These are phyloP conservation scores for Lutra lutra DNA, from an alignment of 2,797 vertebrate species.

Conservation along the genomic window DNA sequence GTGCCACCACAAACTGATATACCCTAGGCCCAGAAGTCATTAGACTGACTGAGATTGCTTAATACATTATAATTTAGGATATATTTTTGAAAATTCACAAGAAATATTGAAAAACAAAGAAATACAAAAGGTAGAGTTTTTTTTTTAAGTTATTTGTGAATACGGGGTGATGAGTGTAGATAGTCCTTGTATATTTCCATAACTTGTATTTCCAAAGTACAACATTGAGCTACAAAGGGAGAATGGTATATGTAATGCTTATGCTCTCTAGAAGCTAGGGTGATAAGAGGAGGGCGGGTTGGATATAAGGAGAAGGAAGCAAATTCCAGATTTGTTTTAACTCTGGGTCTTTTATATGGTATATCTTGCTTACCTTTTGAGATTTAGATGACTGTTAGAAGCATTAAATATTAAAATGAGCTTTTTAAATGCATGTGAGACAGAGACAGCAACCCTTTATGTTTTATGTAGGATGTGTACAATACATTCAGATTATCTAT, in stretches of 20 bases:
- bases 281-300: not conserved
- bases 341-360: constrained; percentile 7
- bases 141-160: not conserved
- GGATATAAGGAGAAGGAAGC: not conserved
- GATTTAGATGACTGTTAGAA: constrained; percentile 74
- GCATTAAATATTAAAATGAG: constrained; percentile 78
- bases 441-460: constrained; percentile 66
- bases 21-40: not conserved
- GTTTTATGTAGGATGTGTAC: constrained; percentile 65
- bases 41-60: not conserved
- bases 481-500: constrained; percentile 71
- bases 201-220: constrained; percentile 12
- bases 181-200: constrained; percentile 6
- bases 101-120: not conserved
- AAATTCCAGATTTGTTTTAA: constrained; percentile 51
- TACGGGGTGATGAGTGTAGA: not conserved
- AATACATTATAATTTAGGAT: not conserved
- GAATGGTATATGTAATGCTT: not conserved
- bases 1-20: not conserved
- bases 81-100: constrained; percentile 17
- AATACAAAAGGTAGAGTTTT: not conserved
- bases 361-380: constrained; percentile 69
- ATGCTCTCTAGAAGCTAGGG: not conserved
- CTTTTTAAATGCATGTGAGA: constrained; percentile 73
- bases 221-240: not conserved